Evolutionary conservation across 2,113 vertebrate species (phyloP), one percentile per base, ranked within the genome.

Genomic region (Herpetotheres cachinnans): DNA sequence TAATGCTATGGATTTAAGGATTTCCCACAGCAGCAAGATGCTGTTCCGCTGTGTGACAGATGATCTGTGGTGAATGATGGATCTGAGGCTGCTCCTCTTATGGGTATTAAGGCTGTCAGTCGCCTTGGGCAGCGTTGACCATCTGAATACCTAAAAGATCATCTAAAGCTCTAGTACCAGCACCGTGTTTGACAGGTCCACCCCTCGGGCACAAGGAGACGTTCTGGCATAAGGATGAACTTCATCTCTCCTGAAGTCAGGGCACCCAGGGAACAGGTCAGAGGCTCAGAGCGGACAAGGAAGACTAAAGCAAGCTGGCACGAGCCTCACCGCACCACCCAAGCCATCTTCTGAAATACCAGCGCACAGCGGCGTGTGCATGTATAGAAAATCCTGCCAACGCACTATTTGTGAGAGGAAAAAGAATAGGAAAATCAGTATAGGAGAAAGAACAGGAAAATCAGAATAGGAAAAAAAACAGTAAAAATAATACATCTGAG

Each of bases 311-410:
- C 34, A 49, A 44, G 82, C 13, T 7, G 12, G 26, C 7, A 34
- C 0, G 0, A 84, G 49, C 29, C 17, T 77, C 40, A 8, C 8
- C 44, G 30, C 36, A 1, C 5, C 0, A 4, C 30, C 5, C 56
- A 50, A 50, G 34, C 10, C 54, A 27, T 3, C 10, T 40, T 44
- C 83, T 40, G 61, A 83, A 50, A 69, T 3, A 49, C 26, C 65
- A 46, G 47, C 9, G 4, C 26, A 4, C 30, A 67, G n/a, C 52
- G 17, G 7, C 0, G 5, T 2, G 13, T 18, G 5, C 4, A 0
- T 3, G 3, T 6, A 27, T 1, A 40, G 49, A 42, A 46, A 62
- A 49, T 12, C 50, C 63, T 55, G 49, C 10, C 30, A 20, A 9
- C 0, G 3, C 6, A 0, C 11, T 13, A 0, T 14, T 49, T 10